Evolutionary conservation across 2,888 invertebrate genomes (phyloP).

Genomic region (Clitarchus hookeri): DNA sequence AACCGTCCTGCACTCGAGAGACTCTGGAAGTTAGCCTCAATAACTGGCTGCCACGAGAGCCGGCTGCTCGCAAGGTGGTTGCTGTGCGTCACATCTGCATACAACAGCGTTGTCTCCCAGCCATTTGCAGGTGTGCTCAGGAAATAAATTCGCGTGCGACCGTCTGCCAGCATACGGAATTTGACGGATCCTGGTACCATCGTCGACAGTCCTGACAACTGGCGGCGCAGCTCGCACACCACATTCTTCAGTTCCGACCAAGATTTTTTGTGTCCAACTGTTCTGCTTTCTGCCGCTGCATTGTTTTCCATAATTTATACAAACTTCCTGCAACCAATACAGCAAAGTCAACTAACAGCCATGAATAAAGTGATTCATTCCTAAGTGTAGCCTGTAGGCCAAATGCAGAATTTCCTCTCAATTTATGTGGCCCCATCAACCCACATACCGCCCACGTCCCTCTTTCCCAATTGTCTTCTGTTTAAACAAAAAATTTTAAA

Average conservation of each 20-base stretch:
- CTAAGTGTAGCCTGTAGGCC: background rate
- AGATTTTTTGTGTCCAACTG: constrained; percentile 50
- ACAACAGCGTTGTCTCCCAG: constrained; percentile 88
- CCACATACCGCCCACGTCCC: no score
- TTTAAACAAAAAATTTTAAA: no score
- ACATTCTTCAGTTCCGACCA: constrained; percentile 83
- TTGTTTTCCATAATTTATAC: constrained; percentile 27
- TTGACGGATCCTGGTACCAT: constrained; percentile 83
- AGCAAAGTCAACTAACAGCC: no score
- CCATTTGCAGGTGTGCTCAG: constrained; percentile 85
- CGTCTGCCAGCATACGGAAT: constrained; percentile 77
- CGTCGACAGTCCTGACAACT: constrained; percentile 75
- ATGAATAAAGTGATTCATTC: no score
- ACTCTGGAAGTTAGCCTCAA: constrained; percentile 75
- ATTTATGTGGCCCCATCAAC: background rate
- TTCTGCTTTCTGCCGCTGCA: constrained; percentile 19
- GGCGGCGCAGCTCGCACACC: constrained; percentile 79
- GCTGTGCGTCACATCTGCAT: constrained; percentile 68
- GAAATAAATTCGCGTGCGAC: constrained; percentile 85
- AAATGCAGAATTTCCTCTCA: background rate
- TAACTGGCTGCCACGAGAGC: constrained; percentile 71
- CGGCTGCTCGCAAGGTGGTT: constrained; percentile 33
- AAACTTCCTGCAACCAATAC: background rate
- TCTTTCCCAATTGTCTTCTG: no score
- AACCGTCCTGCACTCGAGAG: constrained; percentile 63